Evolutionary conservation across 1,140 invertebrate genomes (phyloP).

Genomic region (Campodea augens): DNA sequence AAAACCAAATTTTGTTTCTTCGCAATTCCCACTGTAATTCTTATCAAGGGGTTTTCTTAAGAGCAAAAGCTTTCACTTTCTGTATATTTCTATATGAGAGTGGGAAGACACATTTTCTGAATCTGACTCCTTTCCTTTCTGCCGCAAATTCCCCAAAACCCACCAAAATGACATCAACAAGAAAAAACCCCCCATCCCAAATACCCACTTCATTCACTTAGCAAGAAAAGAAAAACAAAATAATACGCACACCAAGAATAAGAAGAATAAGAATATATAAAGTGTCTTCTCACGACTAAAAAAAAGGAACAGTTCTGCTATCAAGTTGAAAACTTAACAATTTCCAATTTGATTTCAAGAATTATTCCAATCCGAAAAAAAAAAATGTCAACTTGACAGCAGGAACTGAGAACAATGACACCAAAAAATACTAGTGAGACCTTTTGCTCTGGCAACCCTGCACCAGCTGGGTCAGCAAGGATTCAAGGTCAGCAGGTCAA

Average conservation of each 20-base stretch:
- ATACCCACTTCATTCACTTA: too few relatives aligned
- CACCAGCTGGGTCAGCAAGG: too few relatives aligned
- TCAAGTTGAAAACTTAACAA: conserved; percentile 38
- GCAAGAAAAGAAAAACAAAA: conserved; percentile 19
- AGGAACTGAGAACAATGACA: conserved; percentile 12
- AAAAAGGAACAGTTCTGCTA: conserved; percentile 29
- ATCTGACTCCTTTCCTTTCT: conserved; percentile 21
- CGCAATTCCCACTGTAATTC: too few relatives aligned
- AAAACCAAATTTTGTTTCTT: too few relatives aligned
- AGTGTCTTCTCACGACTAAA: conserved; percentile 18
- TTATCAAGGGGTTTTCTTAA: too few relatives aligned
- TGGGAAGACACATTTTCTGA: conserved; percentile 81
- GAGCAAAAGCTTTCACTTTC: too few relatives aligned
- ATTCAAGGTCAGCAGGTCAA: too few relatives aligned
- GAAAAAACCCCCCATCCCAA: too few relatives aligned
- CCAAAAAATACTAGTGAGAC: conserved; percentile 13
- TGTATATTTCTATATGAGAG: too few relatives aligned
- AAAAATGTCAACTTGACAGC: too few relatives aligned
- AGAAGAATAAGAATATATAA: conserved; percentile 19
- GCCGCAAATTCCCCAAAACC: conserved; percentile 1
- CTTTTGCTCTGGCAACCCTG: conserved; percentile 11
- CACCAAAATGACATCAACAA: conserved; percentile 1
- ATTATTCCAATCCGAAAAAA: too few relatives aligned
- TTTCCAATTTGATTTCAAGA: too few relatives aligned
- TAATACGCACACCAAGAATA: conserved; percentile 20